phyloP scores from a whole-genome alignment of 2,113 vertebrate species.

The Sinocyclocheilus anophthalmus region DNA sequence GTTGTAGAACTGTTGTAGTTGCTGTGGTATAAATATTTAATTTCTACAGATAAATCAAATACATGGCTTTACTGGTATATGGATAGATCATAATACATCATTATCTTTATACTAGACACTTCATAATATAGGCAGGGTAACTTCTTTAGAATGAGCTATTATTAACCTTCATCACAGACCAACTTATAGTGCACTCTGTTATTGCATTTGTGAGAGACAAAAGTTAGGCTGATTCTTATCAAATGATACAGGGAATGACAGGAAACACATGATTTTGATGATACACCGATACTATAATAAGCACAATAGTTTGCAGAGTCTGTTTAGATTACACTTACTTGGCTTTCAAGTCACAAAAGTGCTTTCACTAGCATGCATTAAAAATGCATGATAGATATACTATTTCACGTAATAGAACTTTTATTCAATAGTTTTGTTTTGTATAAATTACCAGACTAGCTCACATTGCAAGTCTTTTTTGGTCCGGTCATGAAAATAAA shows the following conservation, averaged over 20 bases:
- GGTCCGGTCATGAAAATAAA: not conserved
- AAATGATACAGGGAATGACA: too few relatives aligned
- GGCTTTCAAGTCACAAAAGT: conserved; percentile 33
- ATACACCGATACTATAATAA: not conserved
- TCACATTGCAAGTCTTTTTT: not conserved
- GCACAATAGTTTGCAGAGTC: not conserved
- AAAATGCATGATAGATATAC: conserved; percentile 34
- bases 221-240: too few relatives aligned
- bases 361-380: conserved; percentile 33
- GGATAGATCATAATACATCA: not conserved
- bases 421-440: conserved; percentile 16
- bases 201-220: too few relatives aligned
- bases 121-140: too few relatives aligned
- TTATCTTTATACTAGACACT: not conserved
- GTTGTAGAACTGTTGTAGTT: not conserved
- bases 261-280: not conserved
- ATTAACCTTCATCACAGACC: not conserved
- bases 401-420: conserved; percentile 39
- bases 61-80: not conserved
- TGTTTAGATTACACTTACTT: conserved; percentile 27
- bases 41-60: not conserved
- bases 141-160: too few relatives aligned
- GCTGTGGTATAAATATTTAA: not conserved
- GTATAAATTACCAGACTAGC: conserved; percentile 27
- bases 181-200: not conserved